Percentiles rank a stretch among this genome's conserved stretches.
These are phyloP conservation scores for Eupelmus urozonus DNA, from an alignment of 2,888 invertebrate genomes.

Conservation along the genomic window DNA sequence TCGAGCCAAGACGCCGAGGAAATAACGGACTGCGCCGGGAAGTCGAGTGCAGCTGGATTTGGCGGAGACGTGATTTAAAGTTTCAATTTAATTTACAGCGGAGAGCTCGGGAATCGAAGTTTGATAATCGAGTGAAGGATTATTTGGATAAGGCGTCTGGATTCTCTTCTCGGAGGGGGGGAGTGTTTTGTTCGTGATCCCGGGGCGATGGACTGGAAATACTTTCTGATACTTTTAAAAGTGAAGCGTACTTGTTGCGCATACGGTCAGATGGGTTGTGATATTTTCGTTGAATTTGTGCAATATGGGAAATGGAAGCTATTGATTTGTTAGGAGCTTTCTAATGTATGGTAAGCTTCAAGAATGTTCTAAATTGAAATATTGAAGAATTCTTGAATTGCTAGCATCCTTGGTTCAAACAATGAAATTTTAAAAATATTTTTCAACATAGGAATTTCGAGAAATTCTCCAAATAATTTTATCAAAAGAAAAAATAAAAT, in stretches of 20 bases:
- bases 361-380: background rate
- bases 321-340: background rate
- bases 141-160: too few relatives aligned
- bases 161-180: too few relatives aligned
- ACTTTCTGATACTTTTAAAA: background rate
- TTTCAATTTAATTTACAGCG: constrained; percentile 4
- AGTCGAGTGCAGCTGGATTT: constrained; percentile 3
- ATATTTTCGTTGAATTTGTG: background rate
- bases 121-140: background rate
- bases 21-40: background rate
- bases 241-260: constrained; percentile 12
- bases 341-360: background rate
- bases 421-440: too few relatives aligned
- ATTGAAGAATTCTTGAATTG: too few relatives aligned
- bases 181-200: too few relatives aligned
- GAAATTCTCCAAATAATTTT: background rate
- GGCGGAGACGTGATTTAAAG: constrained; percentile 10
- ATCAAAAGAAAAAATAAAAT: background rate
- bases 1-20: background rate
- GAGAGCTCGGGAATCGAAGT: background rate
- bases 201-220: background rate
- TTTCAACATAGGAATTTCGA: background rate
- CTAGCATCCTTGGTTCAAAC: too few relatives aligned
- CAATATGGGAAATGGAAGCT: background rate
- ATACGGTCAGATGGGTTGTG: background rate